phyloP scores from a whole-genome alignment of 2,888 invertebrate species.

The Kryphioiulus occultus region DNA sequence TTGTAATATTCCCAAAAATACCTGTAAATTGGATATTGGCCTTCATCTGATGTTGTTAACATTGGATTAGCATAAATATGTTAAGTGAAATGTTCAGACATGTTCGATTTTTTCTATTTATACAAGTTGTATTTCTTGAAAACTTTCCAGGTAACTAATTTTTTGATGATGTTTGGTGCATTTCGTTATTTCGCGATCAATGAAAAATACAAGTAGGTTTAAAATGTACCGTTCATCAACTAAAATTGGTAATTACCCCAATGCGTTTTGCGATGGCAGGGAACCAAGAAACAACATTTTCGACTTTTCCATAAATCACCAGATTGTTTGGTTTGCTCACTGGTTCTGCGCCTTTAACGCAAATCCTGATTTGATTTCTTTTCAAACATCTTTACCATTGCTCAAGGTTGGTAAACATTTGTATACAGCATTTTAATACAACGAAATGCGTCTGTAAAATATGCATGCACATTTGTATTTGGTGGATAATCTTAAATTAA shows the following conservation, averaged over 20 bases:
- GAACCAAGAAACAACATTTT: too few species aligned
- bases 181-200: too few species aligned
- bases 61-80: not conserved
- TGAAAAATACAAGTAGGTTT: too few species aligned
- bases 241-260: too few species aligned
- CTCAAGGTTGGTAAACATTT: not conserved
- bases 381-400: not conserved
- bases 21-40: not conserved
- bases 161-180: too few species aligned
- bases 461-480: not conserved
- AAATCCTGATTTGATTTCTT: not conserved
- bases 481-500: not conserved
- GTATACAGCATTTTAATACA: not conserved
- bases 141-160: too few species aligned
- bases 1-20: not conserved
- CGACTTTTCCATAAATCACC: too few species aligned
- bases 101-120: too few species aligned
- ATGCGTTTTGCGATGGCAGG: too few species aligned
- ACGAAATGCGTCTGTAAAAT: not conserved
- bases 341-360: not conserved
- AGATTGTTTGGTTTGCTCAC: too few species aligned
- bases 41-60: not conserved
- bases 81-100: not conserved
- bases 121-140: too few species aligned
- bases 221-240: too few species aligned